A percentile compares a stretch with the other conserved stretches of the same genome.
Evolutionary conservation across 2,797 vertebrate genomes (phyloP).

Genomic region (Hemibagrus guttatus): DNA sequence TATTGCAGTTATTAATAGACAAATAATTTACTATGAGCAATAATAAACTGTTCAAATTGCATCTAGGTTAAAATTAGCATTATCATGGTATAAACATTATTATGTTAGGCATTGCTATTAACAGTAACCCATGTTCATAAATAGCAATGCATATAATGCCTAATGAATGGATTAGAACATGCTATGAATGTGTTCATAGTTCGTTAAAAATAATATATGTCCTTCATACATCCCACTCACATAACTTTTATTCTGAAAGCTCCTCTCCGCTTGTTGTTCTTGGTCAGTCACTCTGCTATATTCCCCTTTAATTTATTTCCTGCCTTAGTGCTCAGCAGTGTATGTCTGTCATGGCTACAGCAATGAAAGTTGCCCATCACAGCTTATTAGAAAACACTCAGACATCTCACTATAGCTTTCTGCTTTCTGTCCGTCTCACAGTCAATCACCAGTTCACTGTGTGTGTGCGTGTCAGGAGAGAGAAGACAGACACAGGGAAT

Average conservation of each 20-base stretch:
- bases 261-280: neutral
- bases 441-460: constrained; percentile 2
- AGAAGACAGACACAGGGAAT: constrained; percentile 56
- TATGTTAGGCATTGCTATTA: neutral
- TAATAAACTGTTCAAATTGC: neutral
- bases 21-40: neutral
- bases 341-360: constrained; percentile 6
- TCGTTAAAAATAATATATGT: neutral
- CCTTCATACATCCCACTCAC: neutral
- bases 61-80: neutral
- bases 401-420: constrained; percentile 4
- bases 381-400: constrained; percentile 56
- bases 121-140: neutral
- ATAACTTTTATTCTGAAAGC: neutral
- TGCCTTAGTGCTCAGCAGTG: neutral
- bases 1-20: neutral
- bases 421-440: constrained; percentile 5
- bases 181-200: neutral
- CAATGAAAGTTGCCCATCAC: constrained; percentile 56
- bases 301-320: neutral
- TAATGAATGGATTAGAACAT: neutral
- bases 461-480: constrained; percentile 46
- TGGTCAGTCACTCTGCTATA: neutral
- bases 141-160: neutral
- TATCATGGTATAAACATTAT: neutral